Percentiles rank a stretch among this genome's conserved stretches.
Evolutionary conservation across 1,140 invertebrate genomes (phyloP).

Genomic region (Aphaenogaster floridana): DNA sequence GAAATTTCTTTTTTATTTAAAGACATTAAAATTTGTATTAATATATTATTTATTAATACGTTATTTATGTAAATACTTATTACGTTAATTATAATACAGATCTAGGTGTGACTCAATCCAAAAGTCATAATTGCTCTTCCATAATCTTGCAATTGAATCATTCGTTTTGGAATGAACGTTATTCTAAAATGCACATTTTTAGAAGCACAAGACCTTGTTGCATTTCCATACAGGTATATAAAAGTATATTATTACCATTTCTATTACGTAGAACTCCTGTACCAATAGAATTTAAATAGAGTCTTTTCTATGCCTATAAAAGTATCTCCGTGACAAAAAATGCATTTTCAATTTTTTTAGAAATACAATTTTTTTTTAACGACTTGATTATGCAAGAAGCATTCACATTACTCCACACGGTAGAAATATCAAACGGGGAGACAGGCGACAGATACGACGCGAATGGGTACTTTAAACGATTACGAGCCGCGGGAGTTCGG

Average conservation of each 20-base stretch:
- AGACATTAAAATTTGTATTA: background rate
- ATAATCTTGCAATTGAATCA: background rate
- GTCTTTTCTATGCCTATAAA: background rate
- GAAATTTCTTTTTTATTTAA: background rate
- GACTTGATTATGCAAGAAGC: background rate
- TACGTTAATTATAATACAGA: background rate
- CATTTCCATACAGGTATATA: slow-evolving; percentile 1
- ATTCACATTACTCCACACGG: background rate
- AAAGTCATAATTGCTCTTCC: background rate
- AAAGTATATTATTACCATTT: slow-evolving; percentile 16
- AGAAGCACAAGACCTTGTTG: background rate
- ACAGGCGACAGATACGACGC: background rate
- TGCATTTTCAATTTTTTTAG: background rate
- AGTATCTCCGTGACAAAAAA: too few species aligned
- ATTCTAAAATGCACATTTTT: background rate
- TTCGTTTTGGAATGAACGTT: background rate
- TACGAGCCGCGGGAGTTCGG: background rate
- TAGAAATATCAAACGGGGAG: background rate
- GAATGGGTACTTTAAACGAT: background rate
- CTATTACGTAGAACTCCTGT: background rate
- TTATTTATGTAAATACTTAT: background rate
- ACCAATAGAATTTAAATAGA: background rate
- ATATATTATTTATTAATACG: background rate
- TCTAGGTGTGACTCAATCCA: too few species aligned
- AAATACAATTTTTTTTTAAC: background rate